Evolutionary conservation across 2,888 invertebrate species (phyloP), one percentile per base, ranked within the genome.

Genomic region (Netelia virgata): DNA sequence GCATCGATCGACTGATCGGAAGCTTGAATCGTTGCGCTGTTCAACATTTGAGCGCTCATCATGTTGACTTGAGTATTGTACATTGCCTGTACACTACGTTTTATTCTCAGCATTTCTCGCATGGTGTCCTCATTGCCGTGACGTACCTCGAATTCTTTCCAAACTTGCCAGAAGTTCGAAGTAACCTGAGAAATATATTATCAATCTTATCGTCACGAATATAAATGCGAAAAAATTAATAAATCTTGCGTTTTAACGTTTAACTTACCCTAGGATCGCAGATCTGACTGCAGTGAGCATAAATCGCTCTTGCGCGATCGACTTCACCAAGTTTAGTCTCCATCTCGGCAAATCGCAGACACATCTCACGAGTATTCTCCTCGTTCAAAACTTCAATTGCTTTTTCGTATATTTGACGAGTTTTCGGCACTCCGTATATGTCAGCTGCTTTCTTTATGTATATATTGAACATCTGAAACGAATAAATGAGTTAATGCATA

Each of bases 111-210:
- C 99, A 99, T 99, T 95, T 99, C 99, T 64, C 99, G 95, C 96
- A 99, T 98, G 0, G 99, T 99, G 92, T 99, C 99, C 94, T 99
- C 99, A 94, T 99, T 99, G 16, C 99, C 99, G 94, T 99, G 99
- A 68, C 98, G 96, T 18, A 99, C 98, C 95, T 99, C 99, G 94
- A 99, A 99, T 91, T 99, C 99, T 93, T 99, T 99, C 99, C 99
- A 99, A 0, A 98, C 97, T 92, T 98, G 97, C 99, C 99, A 99
- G 94, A 99, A 99, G 79, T 97, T 97, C 0, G 96, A 96, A 3
- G 98, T 98, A 9, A 95, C 94, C 95, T 95, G 81, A 80, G 14
- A 55, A 36, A 36, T 6, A 36, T 36, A 36, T 36, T 36, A 36
- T 36, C 36, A 36, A 36, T 6, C 8, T 36, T 36, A 36, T 36